phyloP scores from a whole-genome alignment of 2,113 vertebrate species.

The Steatornis caripensis region DNA sequence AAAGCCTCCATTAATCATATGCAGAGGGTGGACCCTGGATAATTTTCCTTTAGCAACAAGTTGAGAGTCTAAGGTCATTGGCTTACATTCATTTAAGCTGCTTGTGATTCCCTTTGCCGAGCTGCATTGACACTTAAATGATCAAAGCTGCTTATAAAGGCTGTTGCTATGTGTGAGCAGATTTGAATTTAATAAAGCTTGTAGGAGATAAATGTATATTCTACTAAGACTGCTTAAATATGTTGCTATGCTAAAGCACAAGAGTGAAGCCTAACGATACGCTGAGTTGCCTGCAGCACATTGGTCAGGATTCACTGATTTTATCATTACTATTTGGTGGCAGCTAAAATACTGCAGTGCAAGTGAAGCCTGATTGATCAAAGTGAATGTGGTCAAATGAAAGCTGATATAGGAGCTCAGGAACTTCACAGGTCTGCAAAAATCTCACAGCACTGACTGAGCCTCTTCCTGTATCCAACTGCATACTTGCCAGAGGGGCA shows the following conservation, averaged over 20 bases:
- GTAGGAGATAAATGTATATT: constrained; percentile 42
- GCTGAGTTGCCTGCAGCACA: background rate
- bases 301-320: constrained; percentile 9
- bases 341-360: background rate
- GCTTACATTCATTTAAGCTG: constrained; percentile 60
- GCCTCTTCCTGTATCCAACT: background rate
- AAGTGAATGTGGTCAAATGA: background rate
- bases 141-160: constrained; percentile 61
- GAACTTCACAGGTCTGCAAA: background rate
- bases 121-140: constrained; percentile 57
- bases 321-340: background rate
- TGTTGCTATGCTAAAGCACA: background rate
- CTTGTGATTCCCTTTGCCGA: constrained; percentile 56
- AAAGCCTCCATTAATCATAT: constrained; percentile 46
- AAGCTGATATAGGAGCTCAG: background rate
- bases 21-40: background rate
- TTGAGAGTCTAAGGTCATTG: constrained; percentile 52
- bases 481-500: background rate
- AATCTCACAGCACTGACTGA: background rate
- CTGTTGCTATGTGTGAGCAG: constrained; percentile 66
- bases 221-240: constrained; percentile 40
- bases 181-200: constrained; percentile 61
- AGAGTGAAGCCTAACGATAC: background rate
- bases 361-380: background rate
- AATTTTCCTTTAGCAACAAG: constrained; percentile 52